Conservation (phyloP, 1,140 invertebrate genomes). For the Mya arenaria region DNA sequence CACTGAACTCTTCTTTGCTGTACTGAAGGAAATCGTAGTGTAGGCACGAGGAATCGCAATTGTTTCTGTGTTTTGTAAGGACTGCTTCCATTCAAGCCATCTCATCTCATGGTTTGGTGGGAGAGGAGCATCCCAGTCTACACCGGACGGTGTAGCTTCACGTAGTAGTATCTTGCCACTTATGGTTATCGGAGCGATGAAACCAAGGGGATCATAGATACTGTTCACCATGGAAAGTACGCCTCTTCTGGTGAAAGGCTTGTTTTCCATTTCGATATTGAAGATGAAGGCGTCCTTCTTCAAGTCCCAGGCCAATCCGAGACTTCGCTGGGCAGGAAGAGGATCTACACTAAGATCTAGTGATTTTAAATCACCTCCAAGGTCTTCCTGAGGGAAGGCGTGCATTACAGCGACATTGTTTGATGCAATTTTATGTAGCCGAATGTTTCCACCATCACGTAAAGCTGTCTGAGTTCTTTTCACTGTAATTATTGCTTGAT, state of each 20-base stretch:
- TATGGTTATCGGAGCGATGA: constrained; percentile 15
- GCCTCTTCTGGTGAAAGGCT: constrained; percentile 47
- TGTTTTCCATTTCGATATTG: constrained; percentile 10
- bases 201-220: constrained; percentile 25
- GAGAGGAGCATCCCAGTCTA: constrained; percentile 36
- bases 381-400: constrained; percentile 38
- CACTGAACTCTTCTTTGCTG: not conserved
- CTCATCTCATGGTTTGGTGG: not conserved
- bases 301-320: constrained; percentile 51
- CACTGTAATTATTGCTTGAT: constrained; percentile 40
- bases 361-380: constrained; percentile 49
- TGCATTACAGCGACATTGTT: constrained; percentile 43
- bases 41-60: constrained; percentile 35
- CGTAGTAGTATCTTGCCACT: not conserved
- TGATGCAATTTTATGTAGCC: constrained; percentile 57
- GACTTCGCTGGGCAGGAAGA: constrained; percentile 41
- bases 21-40: not conserved
- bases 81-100: not conserved
- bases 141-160: not conserved
- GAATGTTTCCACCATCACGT: constrained; percentile 18
- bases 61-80: not conserved
- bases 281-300: constrained; percentile 45
- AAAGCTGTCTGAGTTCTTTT: constrained; percentile 47
- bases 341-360: constrained; percentile 10
- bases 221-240: constrained; percentile 8